These are phyloP conservation scores for Nerophis lumbriciformis DNA, from an alignment of 2,113 vertebrate genomes.

Conservation along the genomic window DNA sequence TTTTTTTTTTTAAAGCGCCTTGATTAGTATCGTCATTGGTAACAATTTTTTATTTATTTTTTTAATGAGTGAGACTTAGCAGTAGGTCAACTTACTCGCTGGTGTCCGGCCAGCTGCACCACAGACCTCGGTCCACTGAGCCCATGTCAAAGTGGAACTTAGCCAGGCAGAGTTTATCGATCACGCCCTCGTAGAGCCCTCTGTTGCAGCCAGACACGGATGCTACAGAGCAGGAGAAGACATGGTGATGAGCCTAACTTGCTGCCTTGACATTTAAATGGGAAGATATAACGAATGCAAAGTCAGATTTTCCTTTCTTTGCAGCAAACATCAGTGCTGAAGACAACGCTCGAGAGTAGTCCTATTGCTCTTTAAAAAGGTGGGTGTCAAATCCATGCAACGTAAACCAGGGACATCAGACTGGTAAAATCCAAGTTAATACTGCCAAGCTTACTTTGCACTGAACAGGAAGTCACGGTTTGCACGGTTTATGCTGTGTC, in stretches of 20 bases:
- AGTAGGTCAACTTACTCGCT: conserved; percentile 50
- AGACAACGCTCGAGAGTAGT: too few relatives aligned
- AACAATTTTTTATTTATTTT: too few relatives aligned
- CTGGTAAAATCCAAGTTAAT: too few relatives aligned
- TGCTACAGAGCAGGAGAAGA: conserved; percentile 12
- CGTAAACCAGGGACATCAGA: too few relatives aligned
- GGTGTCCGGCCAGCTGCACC: conserved; percentile 68
- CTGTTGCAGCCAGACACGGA: conserved; percentile 35
- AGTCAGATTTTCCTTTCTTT: conserved; percentile 9
- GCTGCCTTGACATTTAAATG: conserved; percentile 9
- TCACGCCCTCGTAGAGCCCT: conserved; percentile 30
- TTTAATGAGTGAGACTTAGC: too few relatives aligned
- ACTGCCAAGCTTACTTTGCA: not conserved
- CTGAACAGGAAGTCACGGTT: too few relatives aligned
- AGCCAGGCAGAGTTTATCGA: conserved; percentile 44
- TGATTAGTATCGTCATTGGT: too few relatives aligned
- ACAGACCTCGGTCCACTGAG: conserved; percentile 43
- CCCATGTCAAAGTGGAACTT: conserved; percentile 54
- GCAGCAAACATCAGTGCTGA: too few relatives aligned
- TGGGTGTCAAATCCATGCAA: too few relatives aligned
- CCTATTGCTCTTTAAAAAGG: too few relatives aligned
- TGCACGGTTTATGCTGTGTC: too few relatives aligned
- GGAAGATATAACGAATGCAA: conserved; percentile 21
- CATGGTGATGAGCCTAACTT: not conserved
- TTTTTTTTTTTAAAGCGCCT: not conserved